A percentile compares a stretch with the other conserved stretches of the same genome.
phyloP scores from a whole-genome alignment of 2,113 vertebrate species.

The Amblyopsis rosae region DNA sequence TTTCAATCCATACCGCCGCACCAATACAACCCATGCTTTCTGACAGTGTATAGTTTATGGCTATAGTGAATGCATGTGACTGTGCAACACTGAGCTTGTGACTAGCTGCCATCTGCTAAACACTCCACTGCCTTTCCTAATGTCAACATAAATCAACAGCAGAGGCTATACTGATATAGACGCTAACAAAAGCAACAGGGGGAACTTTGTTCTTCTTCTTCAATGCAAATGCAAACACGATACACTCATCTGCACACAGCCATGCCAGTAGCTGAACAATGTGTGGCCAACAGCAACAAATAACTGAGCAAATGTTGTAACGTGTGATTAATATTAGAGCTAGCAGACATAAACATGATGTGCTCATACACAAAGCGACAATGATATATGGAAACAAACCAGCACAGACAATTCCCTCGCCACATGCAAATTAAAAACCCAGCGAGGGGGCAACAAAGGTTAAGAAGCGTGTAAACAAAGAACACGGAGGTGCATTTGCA shows the following conservation, averaged over 20 bases:
- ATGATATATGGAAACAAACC: slow-evolving; percentile 35
- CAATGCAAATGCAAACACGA: not conserved
- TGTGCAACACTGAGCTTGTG: slow-evolving; percentile 2
- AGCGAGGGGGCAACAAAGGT: slow-evolving; percentile 42
- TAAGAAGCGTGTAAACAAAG: slow-evolving; percentile 38
- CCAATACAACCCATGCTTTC: not conserved
- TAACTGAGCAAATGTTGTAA: slow-evolving; percentile 19
- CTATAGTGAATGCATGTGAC: slow-evolving; percentile 6
- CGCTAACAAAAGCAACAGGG: slow-evolving; percentile 26
- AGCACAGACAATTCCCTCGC: slow-evolving; percentile 23
- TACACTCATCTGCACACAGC: not conserved
- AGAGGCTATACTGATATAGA: slow-evolving; percentile 4
- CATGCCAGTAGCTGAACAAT: too few species aligned
- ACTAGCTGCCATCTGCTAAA: slow-evolving; percentile 26
- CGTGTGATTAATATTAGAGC: slow-evolving; percentile 30
- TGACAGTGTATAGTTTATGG: slow-evolving; percentile 5
- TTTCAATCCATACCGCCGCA: not conserved
- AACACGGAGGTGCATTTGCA: slow-evolving; percentile 16
- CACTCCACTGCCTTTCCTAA: slow-evolving; percentile 6
- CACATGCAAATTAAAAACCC: slow-evolving; percentile 45
- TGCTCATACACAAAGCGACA: slow-evolving; percentile 1
- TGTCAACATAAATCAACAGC: slow-evolving; percentile 22
- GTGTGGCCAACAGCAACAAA: not conserved
- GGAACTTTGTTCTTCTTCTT: not conserved
- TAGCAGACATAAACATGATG: not conserved